Evolutionary conservation across 2,797 vertebrate species (phyloP).

Genomic region (Manis crassicaudata): DNA sequence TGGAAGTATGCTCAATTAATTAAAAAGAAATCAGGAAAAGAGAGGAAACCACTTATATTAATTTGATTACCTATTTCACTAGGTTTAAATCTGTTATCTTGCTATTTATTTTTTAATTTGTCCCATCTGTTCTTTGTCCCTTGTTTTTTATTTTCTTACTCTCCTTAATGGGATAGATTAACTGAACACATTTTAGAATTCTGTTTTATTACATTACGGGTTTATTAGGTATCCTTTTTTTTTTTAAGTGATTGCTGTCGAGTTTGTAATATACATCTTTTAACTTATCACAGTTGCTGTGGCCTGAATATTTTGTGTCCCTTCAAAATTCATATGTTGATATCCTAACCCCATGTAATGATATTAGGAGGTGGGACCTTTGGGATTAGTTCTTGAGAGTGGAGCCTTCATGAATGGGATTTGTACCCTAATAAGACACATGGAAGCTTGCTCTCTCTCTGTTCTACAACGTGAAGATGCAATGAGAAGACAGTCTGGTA

Average conservation of each 20-base stretch:
- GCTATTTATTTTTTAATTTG: background rate
- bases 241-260: background rate
- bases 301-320: background rate
- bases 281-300: background rate
- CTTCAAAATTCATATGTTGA: background rate
- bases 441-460: background rate
- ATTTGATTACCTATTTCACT: background rate
- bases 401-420: background rate
- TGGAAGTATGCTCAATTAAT: background rate
- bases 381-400: background rate
- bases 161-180: background rate
- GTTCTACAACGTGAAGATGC: background rate
- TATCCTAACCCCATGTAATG: background rate
- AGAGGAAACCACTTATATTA: background rate
- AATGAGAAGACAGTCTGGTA: background rate
- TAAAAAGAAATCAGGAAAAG: background rate
- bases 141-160: background rate
- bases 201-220: background rate
- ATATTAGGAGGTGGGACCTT: background rate
- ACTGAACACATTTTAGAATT: background rate
- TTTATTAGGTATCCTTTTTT: background rate
- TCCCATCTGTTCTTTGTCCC: background rate
- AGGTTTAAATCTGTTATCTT: background rate
- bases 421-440: background rate
- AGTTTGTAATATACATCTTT: background rate